Evolutionary conservation across 2,888 invertebrate species (phyloP), one percentile per base, ranked within the genome.

Genomic region (Caenorhabditis imperialis): DNA sequence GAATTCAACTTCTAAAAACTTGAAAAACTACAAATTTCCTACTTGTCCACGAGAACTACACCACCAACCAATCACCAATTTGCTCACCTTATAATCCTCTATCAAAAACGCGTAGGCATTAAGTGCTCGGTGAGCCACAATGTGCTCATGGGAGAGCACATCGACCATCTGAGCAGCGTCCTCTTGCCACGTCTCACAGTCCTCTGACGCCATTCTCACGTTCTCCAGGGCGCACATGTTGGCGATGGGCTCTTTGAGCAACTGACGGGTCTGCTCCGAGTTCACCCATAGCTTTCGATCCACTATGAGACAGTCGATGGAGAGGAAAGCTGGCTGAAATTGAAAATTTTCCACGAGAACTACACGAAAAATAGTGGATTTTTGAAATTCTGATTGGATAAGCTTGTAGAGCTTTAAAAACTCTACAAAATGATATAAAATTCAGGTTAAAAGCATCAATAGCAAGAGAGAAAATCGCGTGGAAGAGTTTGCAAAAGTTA

Each of bases 101-200:
- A 73, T 44, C n/a, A 73, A 23, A 45, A 65, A 73, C 16, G 73
- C 55, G 38, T 73, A 73, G 1, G 60, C 54, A 16, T 73, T 55
- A 1, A 73, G 10, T 16, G 54, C 40, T 3, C 42, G 61, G 45
- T 73, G 60, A n/a, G 30, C 16, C 0, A 60, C 22, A 30, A 73
- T 73, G 23, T 55, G 40, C 18, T 73, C 73, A 40, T 73, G 73
- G 3, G 73, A 48, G 3, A 73, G 51, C 25, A 50, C 55, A 35
- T 73, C 73, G n/a, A 61, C 73, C 16, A 33, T 37, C 47, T 37
- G 37, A 23, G 51, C 57, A 4, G 67, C 61, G 18, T 73, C 73
- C 20, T 73, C 73, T 44, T 73, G 73, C 73, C 73, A 73, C 37
- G 40, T 60, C 22, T 73, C 73, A n/a, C 65, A 48, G 25, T 73